Evolutionary conservation across 2,888 invertebrate genomes (phyloP).

Genomic region (Standfussiana lucernea): DNA sequence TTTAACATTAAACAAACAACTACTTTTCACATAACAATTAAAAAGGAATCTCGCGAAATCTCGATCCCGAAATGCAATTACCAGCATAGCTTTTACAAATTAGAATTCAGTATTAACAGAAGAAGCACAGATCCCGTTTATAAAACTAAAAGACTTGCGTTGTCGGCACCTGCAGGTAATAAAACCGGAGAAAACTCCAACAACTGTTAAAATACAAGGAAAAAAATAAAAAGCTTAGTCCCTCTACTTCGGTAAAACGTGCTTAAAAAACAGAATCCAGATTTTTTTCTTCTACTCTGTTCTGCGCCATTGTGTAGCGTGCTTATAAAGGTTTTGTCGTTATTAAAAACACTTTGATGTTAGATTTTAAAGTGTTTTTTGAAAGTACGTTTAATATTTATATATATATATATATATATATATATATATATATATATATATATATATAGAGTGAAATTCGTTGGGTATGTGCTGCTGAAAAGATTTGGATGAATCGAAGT

Average conservation of each 20-base stretch:
- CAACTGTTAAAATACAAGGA: slow-evolving; percentile 55
- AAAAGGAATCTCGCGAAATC: slow-evolving; percentile 40
- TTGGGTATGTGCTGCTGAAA: background rate
- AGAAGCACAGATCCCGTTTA: slow-evolving; percentile 56
- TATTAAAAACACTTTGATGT: slow-evolving; percentile 52
- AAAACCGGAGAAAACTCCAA: slow-evolving; percentile 40
- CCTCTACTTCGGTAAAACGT: slow-evolving; percentile 55
- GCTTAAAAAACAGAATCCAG: slow-evolving; percentile 56
- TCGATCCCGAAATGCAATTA: slow-evolving; percentile 55
- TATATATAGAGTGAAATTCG: background rate
- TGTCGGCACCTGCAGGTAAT: slow-evolving; percentile 56
- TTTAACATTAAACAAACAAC: slow-evolving; percentile 23
- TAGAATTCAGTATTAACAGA: slow-evolving; percentile 61
- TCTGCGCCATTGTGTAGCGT: slow-evolving; percentile 49
- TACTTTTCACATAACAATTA: slow-evolving; percentile 27
- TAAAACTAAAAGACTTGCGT: slow-evolving; percentile 48
- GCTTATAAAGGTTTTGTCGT: slow-evolving; percentile 26
- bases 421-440: too few relatives aligned
- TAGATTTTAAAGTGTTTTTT: slow-evolving; percentile 10
- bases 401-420: too few relatives aligned
- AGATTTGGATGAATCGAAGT: background rate
- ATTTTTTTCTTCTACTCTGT: slow-evolving; percentile 42
- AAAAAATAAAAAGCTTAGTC: slow-evolving; percentile 41
- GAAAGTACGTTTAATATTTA: background rate
- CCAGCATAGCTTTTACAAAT: slow-evolving; percentile 57